phyloP scores from a whole-genome alignment of 2,113 vertebrate genomes.

The Steatornis caripensis region DNA sequence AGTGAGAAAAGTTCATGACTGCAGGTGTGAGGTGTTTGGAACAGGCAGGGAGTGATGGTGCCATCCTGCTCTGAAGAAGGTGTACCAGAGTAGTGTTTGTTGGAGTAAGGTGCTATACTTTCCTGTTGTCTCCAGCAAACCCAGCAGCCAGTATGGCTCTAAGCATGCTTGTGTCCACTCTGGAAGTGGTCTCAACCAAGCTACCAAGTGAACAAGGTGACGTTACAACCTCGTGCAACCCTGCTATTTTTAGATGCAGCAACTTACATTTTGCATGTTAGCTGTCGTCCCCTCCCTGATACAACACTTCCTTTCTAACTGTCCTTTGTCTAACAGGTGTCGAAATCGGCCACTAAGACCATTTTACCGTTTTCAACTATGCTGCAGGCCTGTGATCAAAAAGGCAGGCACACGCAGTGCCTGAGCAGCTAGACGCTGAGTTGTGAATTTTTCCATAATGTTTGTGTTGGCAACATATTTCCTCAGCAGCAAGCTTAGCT shows the following conservation, averaged over 20 bases:
- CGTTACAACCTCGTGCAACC: not conserved
- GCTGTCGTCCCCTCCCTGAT: not conserved
- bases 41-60: not conserved
- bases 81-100: accelerated
- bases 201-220: accelerated
- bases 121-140: not conserved
- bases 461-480: accelerated
- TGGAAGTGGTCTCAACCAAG: not conserved
- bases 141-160: not conserved
- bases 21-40: not conserved
- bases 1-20: not conserved
- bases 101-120: not conserved
- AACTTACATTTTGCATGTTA: accelerated
- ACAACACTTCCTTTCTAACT: not conserved
- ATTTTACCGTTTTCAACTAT: accelerated
- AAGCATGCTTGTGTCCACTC: not conserved
- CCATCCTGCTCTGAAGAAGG: accelerated
- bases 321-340: not conserved
- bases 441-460: not conserved
- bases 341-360: not conserved
- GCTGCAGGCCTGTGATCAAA: not conserved
- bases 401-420: not conserved
- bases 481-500: not conserved
- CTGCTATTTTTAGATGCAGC: not conserved
- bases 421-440: not conserved